These are phyloP conservation scores for Beroe forskalii DNA, from an alignment of 37 sponge, comb jelly and placozoan genomes.

Conservation along the genomic window DNA sequence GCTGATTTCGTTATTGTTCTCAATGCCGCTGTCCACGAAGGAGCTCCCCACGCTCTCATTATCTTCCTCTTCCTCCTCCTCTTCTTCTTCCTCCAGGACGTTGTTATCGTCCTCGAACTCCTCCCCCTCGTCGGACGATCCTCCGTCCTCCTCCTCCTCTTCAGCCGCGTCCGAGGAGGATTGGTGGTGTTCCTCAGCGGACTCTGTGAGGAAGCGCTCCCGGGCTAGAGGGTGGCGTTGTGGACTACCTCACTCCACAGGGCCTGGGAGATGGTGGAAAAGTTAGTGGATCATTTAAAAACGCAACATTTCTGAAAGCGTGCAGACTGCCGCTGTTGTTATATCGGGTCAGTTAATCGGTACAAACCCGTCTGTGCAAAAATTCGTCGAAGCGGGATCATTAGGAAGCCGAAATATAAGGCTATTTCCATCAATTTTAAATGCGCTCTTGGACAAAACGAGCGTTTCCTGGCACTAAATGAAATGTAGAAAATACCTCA, in stretches of 20 bases:
- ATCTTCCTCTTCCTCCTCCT: not conserved
- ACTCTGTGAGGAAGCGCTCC: not conserved
- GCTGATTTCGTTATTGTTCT: conserved; percentile 46
- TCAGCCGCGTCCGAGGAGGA: not conserved
- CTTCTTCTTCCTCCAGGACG: not conserved
- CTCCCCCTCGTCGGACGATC: conserved; percentile 45
- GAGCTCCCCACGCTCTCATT: conserved; percentile 16
- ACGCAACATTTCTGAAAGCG: too few species aligned
- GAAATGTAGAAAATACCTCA: conserved; percentile 73
- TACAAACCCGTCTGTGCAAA: too few species aligned
- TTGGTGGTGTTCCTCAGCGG: not conserved
- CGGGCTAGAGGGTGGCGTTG: not conserved
- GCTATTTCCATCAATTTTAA: too few species aligned
- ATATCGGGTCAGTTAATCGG: too few species aligned
- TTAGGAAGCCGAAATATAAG: too few species aligned
- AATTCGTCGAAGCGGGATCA: too few species aligned
- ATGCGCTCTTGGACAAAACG: too few species aligned
- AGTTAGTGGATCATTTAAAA: too few species aligned
- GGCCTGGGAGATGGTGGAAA: not conserved
- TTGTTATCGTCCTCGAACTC: conserved; percentile 51
- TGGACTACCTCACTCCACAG: conserved; percentile 22
- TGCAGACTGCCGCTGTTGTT: too few species aligned
- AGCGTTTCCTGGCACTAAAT: too few species aligned
- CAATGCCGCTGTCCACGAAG: conserved; percentile 45
- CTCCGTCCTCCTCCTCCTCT: not conserved